Conservation (phyloP, 2,797 vertebrate genomes). For the Arctocebus calabarensis region DNA sequence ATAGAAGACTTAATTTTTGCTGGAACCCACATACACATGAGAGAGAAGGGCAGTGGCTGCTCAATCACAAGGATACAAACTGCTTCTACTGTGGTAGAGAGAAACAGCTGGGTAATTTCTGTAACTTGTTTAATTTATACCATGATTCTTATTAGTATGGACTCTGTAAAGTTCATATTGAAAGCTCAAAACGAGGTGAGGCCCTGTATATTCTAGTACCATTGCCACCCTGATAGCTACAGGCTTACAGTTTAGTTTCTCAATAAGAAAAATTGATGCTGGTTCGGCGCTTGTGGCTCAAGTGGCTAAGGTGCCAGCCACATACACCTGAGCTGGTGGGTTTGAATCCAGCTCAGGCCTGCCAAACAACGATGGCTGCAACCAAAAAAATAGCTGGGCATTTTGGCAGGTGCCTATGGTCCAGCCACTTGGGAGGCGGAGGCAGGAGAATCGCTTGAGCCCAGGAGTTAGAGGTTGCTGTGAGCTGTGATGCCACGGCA, state of each 20-base stretch:
- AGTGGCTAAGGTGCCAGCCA: no score
- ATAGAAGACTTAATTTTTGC: conserved; percentile 50
- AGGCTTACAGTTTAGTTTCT: conserved; percentile 17
- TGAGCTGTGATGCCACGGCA: no score
- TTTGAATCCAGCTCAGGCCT: no score
- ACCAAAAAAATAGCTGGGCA: no score
- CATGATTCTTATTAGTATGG: not conserved
- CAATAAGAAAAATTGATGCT: conserved; percentile 18
- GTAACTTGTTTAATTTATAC: conserved; percentile 50
- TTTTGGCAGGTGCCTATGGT: no score
- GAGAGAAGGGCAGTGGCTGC: not conserved
- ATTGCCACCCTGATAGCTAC: not conserved
- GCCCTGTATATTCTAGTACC: not conserved
- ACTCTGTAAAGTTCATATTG: conserved; percentile 53
- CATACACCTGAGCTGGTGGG: no score
- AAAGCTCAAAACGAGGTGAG: conserved; percentile 28
- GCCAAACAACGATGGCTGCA: no score
- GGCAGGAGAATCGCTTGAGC: no score
- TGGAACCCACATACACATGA: conserved; percentile 39
- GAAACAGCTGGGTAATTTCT: conserved; percentile 10
- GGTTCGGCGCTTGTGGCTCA: no score
- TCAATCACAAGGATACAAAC: conserved; percentile 47
- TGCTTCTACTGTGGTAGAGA: conserved; percentile 32
- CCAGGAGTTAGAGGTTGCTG: no score
- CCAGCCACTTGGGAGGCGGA: no score